Base-by-base conservation (phyloP, 2,888 invertebrate genomes). In the Nomada hirtipes region DNA sequence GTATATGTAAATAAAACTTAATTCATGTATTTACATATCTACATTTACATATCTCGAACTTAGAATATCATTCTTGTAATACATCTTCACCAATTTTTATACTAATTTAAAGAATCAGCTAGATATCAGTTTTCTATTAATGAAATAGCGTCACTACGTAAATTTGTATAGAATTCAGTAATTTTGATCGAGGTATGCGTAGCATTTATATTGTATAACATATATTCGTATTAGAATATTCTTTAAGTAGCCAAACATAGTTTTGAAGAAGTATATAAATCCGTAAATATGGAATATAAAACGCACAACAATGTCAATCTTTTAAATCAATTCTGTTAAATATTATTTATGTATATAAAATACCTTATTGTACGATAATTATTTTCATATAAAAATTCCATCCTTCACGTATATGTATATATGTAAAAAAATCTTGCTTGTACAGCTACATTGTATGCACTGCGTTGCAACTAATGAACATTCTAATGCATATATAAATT, bases 381-480 rank as follows among this genome's bases (percentile, higher is more conserved):
- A 61, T 67, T 15, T 47, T 26, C 64, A 53, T 76, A 74, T 76
- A 76, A 77, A 76, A 79, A 74, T 71, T 52, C 50, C 52, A 65
- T 73, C 64, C 11, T 63, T 50, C 70, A 65, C 52, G 59, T 75
- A 69, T 50, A 36, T 44, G 20, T 67, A 23, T 64, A 75, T 69
- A 77, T 15, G 67, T 74, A 82, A 78, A 76, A 82, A 74, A 74
- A 72, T 55, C 60, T 82, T 78, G 68, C 36, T 60, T 82, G 15
- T 70, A 82, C 77, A 77, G 67, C 57, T 74, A 2, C 55, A 55
- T 44, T 76, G 57, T 76, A 72, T 69, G 67, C 42, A 63, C 50
- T 23, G 18, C 64, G 55, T 77, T 68, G 63, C 47, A 70, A 75
- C 71, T 67, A 52, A 83, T 79, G 74, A 79, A 76, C 47, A 73